Evolutionary conservation across 2,888 invertebrate species (phyloP), one percentile per base, ranked within the genome.

Genomic region (Phaedon cochleariae): DNA sequence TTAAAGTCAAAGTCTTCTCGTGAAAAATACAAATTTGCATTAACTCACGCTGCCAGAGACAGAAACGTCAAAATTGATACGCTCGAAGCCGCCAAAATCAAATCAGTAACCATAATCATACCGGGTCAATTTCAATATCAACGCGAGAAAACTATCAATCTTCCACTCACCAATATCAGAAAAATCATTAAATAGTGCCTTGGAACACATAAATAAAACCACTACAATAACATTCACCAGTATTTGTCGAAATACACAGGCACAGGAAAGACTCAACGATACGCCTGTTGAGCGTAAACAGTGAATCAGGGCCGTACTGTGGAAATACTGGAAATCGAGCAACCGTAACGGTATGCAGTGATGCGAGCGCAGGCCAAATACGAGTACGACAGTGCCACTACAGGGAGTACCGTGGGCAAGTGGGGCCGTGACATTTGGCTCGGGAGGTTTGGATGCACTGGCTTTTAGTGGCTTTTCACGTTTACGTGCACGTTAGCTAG

Each of bases 261-360:
- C 76, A 76, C 75, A 76, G 77, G 77, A 77, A 75, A 78, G 77
- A 76, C 76, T 77, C 77, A 75, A 73, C 76, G 80, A 80, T 83
- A 88, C 88, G 87, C 86, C 87, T 85, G 81, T 85, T 88, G 81
- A 87, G 77, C 79, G 78, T 80, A 86, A 81, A 88, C 88, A 74
- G 87, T 88, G 81, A 87, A 86, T 70, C 88, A 88, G 79, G 86
- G 59, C 78, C 78, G 79, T 75, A 77, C 68, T 74, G 62, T 52
- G 62, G 63, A 59, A 58, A 59, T 62, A 74, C 61, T 52, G 62
- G 63, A 59, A 58, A 59, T 62, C 62, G 54, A 55, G 49, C 12
- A 64, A 34, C 55, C 54, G 63, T 72, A 72, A 72, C 68, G 72
- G 72, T 67, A 68, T 64, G 65, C 58, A 26, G 41, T 15, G 15